Base-by-base conservation (phyloP, 2,888 invertebrate species). In the Osmoderma eremita region DNA sequence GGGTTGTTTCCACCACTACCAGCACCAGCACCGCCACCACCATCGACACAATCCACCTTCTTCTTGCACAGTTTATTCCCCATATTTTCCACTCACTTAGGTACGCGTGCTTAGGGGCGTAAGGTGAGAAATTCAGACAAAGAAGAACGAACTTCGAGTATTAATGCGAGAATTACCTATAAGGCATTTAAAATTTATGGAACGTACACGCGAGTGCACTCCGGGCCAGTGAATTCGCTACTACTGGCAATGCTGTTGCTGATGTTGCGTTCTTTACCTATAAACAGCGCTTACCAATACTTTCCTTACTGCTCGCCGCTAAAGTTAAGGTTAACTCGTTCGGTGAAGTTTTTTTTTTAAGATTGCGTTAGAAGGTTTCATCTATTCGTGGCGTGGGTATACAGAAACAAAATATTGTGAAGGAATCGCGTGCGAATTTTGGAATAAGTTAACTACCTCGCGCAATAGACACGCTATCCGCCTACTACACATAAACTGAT, bases 11-110 rank as follows among this genome's bases (percentile, higher is more conserved):
- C 71, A 15, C 45, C 12, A 56, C 50, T 38, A 12, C 56, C 39
- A 56, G 41, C 54, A 70, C 79, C 80, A n/a, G 62, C 71, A 24
- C 64, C n/a, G n/a, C 48, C 50, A 13, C 54, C 18, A 56, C 54
- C 56, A 70, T 79, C 80, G 13, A 64, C 71, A 24, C 65, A 69
- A 51, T 74, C 76, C 67, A 74, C 74, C 70, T 80, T 80, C 74
- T 79, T 80, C 74, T 81, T 81, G 72, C 81, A 81, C 75, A 81
- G 73, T 72, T 78, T 79, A 72, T 81, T 81, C 12, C 81, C 81
- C 81, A 81, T 81, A 24, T 39, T 48, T 20, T 30, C 22, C 45
- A 24, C 45, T 61, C 30, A 61, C 58, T 61, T 61, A 15, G 10
- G 18, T 42, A 61, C 58, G 45, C 45, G 30, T 15, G 13, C n/a